These are phyloP conservation scores for Oxystoma pomonae DNA, from an alignment of 2,888 invertebrate genomes.

Conservation along the genomic window DNA sequence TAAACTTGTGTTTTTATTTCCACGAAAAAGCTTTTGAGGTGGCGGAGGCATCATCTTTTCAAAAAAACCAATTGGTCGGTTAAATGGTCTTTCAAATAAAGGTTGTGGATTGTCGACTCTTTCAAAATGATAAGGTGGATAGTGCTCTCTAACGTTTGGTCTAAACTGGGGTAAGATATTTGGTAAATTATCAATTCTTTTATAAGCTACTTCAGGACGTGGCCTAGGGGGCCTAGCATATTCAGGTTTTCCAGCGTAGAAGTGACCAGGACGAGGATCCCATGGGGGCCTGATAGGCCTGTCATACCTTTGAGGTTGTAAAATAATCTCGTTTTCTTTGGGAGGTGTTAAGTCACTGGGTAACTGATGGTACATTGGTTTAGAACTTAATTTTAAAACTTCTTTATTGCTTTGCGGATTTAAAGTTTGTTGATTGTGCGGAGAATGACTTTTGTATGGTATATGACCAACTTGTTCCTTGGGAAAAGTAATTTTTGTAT, in stretches of 20 bases:
- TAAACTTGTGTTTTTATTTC: background rate
- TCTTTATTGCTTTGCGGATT: conserved; percentile 33
- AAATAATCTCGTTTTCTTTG: conserved; percentile 37
- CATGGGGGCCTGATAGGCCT: conserved; percentile 47
- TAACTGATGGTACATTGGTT: conserved; percentile 47
- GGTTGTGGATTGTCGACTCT: conserved; percentile 42
- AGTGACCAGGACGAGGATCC: conserved; percentile 49
- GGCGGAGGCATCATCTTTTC: conserved; percentile 47
- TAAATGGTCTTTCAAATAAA: conserved; percentile 45
- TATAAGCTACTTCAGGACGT: conserved; percentile 41
- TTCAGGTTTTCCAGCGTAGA: conserved; percentile 46
- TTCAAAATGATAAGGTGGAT: conserved; percentile 30
- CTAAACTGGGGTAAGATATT: conserved; percentile 70
- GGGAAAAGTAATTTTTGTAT: conserved; percentile 43
- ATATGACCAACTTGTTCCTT: conserved; percentile 30
- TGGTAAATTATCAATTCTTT: conserved; percentile 51
- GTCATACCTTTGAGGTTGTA: conserved; percentile 29
- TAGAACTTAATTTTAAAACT: conserved; percentile 43
- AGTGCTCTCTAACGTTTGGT: conserved; percentile 57
- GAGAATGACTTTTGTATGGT: background rate
- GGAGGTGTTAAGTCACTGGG: conserved; percentile 50
- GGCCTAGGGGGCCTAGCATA: conserved; percentile 43
- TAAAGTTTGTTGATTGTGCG: background rate
- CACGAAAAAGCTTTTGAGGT: conserved; percentile 26
- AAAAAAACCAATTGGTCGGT: conserved; percentile 45